Base-by-base conservation (phyloP, 2,888 invertebrate species). In the Mythimna loreyi region DNA sequence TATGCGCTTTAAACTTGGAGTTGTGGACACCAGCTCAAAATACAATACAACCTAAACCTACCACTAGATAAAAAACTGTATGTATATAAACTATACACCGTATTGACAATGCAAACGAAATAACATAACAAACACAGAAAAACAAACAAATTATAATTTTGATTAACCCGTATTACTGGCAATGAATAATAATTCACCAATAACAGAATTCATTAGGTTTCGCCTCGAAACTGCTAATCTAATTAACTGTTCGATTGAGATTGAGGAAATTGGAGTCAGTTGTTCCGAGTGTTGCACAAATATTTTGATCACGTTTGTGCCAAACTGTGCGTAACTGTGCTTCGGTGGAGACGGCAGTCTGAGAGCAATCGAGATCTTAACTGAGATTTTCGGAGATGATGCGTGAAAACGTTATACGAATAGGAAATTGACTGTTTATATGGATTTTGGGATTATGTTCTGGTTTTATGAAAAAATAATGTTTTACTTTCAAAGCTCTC, bases 301-400 rank as follows among this genome's bases (percentile, higher is more conserved):
- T 82, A 82, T 82, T 82, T 80, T 70, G 81, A 81, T 82, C 82
- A 82, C 81, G 75, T 80, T 72, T 78, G 62, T 55, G 58, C 55
- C 49, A 70, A 75, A 78, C 70, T 71, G 66, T 77, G 79, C 76
- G 69, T 76, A 79, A 63, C 67, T n/a, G 50, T 36, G n/a, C 60
- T 71, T 57, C 61, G 30, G 55, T 64, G 58, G 49, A 60, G 45
- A 64, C 19, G 47, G 47, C 50, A 67, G 63, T 80, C 68, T 57
- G 55, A 36, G 56, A 55, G 43, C 53, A 53, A 53, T 75, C 36
- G 36, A 30, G 47, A 64, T 57, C 33, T 63, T 57, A 30, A 61
- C 63, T 49, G 45, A 40, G 56, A 78, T 73, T 62, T 61, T 56
- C 30, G 25, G 33, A 61, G 40, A 67, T 62, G 72, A 66, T 53